A percentile compares a stretch with the other conserved stretches of the same genome.
Conservation (phyloP, 35 echinoderm and acorn worm species). For the Ptychodera flava region DNA sequence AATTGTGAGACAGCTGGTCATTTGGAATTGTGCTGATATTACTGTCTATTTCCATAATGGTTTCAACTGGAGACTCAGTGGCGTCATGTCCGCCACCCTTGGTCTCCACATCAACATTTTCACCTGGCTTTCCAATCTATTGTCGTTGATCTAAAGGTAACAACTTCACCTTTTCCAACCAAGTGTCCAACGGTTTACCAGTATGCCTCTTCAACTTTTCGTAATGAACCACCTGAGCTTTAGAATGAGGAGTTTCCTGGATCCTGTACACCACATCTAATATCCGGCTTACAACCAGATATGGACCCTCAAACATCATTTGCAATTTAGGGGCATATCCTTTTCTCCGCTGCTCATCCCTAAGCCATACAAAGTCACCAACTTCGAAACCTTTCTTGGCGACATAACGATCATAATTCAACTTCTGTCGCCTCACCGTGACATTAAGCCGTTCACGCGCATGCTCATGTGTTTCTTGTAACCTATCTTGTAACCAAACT, state of each 20-base stretch:
- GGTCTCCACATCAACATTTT: too few relatives aligned
- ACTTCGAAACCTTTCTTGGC: neutral
- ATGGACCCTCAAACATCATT: slow-evolving; percentile 43
- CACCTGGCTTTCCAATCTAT: too few relatives aligned
- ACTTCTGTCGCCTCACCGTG: slow-evolving; percentile 1
- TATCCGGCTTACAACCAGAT: slow-evolving; percentile 20
- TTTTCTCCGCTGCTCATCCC: slow-evolving; percentile 28
- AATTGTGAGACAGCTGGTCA: too few relatives aligned
- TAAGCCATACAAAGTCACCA: slow-evolving; percentile 53
- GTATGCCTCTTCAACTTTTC: slow-evolving; percentile 36
- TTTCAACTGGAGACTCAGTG: too few relatives aligned
- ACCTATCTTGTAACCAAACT: neutral
- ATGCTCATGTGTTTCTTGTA: neutral
- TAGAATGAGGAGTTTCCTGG: neutral
- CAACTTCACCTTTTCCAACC: too few relatives aligned
- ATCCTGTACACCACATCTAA: slow-evolving; percentile 41
- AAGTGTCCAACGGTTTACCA: too few relatives aligned
- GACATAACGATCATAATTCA: slow-evolving; percentile 16
- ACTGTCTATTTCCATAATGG: too few relatives aligned
- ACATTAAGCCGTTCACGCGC: neutral
- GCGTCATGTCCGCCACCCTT: too few relatives aligned
- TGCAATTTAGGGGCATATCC: slow-evolving; percentile 50
- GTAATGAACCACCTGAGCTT: slow-evolving; percentile 24
- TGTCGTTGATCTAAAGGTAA: too few relatives aligned
- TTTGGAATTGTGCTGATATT: too few relatives aligned